Evolutionary conservation across 2,888 invertebrate genomes (phyloP), one percentile per base, ranked within the genome.

Genomic region (Dione vanillae): DNA sequence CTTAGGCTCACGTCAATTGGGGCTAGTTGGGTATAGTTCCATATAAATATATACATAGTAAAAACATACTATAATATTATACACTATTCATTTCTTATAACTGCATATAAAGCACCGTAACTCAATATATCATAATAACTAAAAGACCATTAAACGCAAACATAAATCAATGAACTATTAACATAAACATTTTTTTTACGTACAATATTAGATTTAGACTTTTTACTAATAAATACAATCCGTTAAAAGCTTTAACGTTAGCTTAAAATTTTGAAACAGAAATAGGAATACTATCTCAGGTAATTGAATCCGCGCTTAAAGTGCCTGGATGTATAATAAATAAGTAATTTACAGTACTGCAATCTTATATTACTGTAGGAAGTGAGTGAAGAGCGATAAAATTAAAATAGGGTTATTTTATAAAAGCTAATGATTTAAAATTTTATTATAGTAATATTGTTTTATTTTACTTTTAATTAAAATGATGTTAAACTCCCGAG

Each of bases 281-380:
- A 61, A 20, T 49, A 49, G 7, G 7, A 19, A 11, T 66, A n/a
- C n/a, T n/a, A 61, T 35, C 51, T 52, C 67, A 54, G 41, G 59
- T 72, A 74, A 72, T 71, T 70, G 72, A 69, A 72, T 71, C 56
- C 43, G 16, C 65, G 62, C 65, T 68, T 61, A 52, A 68, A 70
- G 61, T 69, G 65, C 68, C 51, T 61, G 41, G 59, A 40, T 62
- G 65, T 54, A 65, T 41, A 72, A 69, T 69, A 62, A 69, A 72
- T 56, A 65, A 54, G 35, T 66, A 61, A 65, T 56, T 72, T 69
- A 69, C 52, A 54, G 65, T 37, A n/a, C 47, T 52, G 45, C 49
- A 11, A 43, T 59, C 49, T 59, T 2, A 68, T 59, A 65, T 20
- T 14, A 12, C 19, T 59, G 41, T 59, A 43, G 37, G 65, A 59